A percentile compares a stretch with the other conserved stretches of the same genome.
Conservation (phyloP, 2,888 invertebrate species). For the Rhagonycha fulva region DNA sequence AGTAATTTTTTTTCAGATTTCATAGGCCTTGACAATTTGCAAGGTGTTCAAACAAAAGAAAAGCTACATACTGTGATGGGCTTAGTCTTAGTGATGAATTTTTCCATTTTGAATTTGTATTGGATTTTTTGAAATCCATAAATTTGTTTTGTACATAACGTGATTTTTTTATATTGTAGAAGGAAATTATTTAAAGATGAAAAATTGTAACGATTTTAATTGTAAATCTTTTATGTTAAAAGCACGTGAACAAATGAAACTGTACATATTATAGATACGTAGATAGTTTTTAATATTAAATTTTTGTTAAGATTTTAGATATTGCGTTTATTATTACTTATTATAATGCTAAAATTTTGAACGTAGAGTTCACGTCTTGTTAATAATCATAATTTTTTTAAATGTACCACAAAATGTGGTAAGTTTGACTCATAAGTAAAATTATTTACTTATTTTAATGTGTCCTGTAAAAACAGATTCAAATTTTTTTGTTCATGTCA, state of each 20-base stretch:
- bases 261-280: slow-evolving; percentile 42
- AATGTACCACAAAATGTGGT: not conserved
- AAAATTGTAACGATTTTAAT: slow-evolving; percentile 20
- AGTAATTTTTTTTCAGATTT: slow-evolving; percentile 60
- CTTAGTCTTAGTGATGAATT: slow-evolving; percentile 54
- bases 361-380: not conserved
- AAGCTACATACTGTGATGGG: slow-evolving; percentile 57
- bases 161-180: slow-evolving; percentile 50
- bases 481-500: not conserved
- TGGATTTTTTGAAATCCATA: slow-evolving; percentile 34
- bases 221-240: slow-evolving; percentile 33
- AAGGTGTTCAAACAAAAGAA: slow-evolving; percentile 59
- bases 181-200: slow-evolving; percentile 36
- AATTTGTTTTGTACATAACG: slow-evolving; percentile 55
- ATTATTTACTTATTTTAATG: not conserved
- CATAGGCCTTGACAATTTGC: slow-evolving; percentile 79
- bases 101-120: slow-evolving; percentile 50
- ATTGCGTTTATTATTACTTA: slow-evolving; percentile 14
- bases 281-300: slow-evolving; percentile 19
- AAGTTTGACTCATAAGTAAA: not conserved
- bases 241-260: slow-evolving; percentile 39
- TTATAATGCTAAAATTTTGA: not conserved
- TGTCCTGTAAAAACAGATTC: slow-evolving; percentile 23
- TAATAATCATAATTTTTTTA: not conserved
- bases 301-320: slow-evolving; percentile 17